Evolutionary conservation across 2,797 vertebrate species (phyloP), one percentile per base, ranked within the genome.

Genomic region (Silurus aristotelis): DNA sequence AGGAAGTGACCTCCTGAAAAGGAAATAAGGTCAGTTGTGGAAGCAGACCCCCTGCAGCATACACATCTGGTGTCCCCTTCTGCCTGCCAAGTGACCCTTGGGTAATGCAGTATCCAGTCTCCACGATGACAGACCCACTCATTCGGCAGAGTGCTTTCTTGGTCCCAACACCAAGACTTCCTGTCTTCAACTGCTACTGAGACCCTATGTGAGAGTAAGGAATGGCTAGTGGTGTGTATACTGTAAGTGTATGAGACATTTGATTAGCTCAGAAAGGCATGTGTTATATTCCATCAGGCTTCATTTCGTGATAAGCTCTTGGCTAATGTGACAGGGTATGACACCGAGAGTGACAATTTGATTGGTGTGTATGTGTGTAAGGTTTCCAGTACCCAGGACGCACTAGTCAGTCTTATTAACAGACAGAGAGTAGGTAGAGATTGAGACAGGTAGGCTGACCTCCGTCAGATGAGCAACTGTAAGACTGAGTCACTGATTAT

Each of bases 261-360:
- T 83, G 66, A 79, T 71, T 63, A 66, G 20, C 43, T 86, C 78
- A 80, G 68, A 25, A 63, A 85, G 82, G 75, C 90, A 89, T 87
- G 85, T 90, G 89, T 87, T 91, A 87, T 68, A 87, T 88, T 89
- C 89, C 83, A 91, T 90, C 89, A 89, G 63, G 81, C 83, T 88
- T 88, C 80, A 88, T 87, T 87, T 88, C 81, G 83, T 80, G 88
- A 84, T 89, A 89, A 89, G 87, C 87, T 79, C 75, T 82, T 78
- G 70, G 52, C 80, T 81, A 85, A 89, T 91, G 86, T 77, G 82
- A 78, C 83, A 88, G 84, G 80, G 83, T 75, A 67, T 73, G 85
- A 83, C 82, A 87, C 75, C 43, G 17, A 82, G 20, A 56, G 85
- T 75, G 86, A 87, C 89, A 87, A 88, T 72, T 15, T 20, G 85